Percentiles rank a stretch among this genome's conserved stretches.
Evolutionary conservation across 2,113 vertebrate species (phyloP).

Genomic region (Catharus minimus): DNA sequence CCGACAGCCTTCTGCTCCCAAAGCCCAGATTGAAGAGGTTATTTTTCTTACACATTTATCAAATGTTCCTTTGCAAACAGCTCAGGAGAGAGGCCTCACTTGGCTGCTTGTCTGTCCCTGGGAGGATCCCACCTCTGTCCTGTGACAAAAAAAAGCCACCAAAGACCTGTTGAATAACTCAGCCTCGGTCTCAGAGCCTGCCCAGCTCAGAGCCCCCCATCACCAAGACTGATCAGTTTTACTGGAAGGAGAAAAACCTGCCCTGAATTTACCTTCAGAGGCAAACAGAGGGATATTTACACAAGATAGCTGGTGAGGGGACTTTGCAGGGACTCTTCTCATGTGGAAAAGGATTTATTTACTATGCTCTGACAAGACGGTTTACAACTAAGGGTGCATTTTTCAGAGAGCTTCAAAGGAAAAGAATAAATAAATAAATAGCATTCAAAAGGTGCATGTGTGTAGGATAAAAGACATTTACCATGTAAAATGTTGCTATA

Average conservation of each 20-base stretch:
- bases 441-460: neutral
- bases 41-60: neutral
- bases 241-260: neutral
- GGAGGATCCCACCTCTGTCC: neutral
- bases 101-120: neutral
- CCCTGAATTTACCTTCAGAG: neutral
- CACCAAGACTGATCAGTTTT: neutral
- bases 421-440: constrained; percentile 15
- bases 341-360: constrained; percentile 9
- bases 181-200: neutral
- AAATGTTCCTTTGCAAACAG: neutral
- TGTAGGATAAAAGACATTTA: neutral
- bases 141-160: neutral
- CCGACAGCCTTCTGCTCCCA: neutral
- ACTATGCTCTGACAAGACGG: neutral
- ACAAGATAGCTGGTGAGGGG: neutral
- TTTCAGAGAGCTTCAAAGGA: constrained; percentile 34
- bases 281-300: constrained; percentile 10
- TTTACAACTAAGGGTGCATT: neutral
- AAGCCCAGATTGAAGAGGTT: neutral
- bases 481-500: neutral
- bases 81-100: neutral
- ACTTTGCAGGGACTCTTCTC: neutral
- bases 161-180: neutral
- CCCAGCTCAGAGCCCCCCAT: neutral